Base-by-base conservation (phyloP, 37 sponge, comb jelly and placozoan genomes). In the Spongilla lacustris region DNA sequence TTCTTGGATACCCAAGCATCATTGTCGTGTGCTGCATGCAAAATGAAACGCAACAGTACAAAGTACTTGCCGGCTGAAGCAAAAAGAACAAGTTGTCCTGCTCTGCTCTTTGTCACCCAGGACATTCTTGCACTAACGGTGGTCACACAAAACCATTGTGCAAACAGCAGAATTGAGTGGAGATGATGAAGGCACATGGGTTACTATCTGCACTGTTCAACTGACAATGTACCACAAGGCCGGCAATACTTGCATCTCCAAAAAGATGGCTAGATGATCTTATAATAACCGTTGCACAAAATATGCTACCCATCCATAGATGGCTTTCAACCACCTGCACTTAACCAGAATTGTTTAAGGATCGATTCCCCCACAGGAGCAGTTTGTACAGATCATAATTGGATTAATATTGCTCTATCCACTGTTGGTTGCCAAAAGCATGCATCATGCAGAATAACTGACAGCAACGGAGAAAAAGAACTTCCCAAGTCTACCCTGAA, bases 231-330 rank as follows among this genome's bases (percentile, higher is more conserved):
- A 58, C 58, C 14, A 58, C 58, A 58, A 58, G 58, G 58, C n/a
- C n/a, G n/a, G n/a, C 58, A 58, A 58, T 58, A 58, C 58, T 58
- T 58, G 58, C 58, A 58, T 58, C 58, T 58, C 58, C 58, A 58
- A 58, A 14, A 58, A 58, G 58, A 8, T 58, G 58, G 58, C 58
- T 58, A 58, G 58, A 58, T 58, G 58, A 58, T n/a, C n/a, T n/a
- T n/a, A n/a, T n/a, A n/a, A n/a, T n/a, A 58, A 46, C 46, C 46
- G 8, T 10, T 46, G 46, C 8, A 46, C 46, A 46, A 46, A 10
- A 46, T 8, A 46, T 46, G 46, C 46, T 46, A 46, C 46, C 46
- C 46, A 46, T 46, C 8, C 46, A 46, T 46, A 46, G 46, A 46
- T 46, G 46, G 46, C 46, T 46, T 46, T 46, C 46, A 46, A 46